phyloP scores from a whole-genome alignment of 2,113 vertebrate genomes.

The Albula goreensis region DNA sequence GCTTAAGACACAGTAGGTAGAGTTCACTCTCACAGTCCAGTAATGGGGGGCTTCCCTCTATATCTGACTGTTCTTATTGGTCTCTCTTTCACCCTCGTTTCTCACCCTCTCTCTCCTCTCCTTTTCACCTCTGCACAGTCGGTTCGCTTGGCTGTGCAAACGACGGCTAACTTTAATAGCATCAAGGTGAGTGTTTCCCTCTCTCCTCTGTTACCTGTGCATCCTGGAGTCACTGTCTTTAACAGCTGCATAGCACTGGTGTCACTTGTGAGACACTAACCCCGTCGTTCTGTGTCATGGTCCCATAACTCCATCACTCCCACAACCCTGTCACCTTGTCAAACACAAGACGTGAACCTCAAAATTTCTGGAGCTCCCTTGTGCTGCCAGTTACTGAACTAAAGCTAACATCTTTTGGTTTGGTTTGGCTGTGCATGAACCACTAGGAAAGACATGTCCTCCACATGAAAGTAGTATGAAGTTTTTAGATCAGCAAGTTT shows the following conservation, averaged over 20 bases:
- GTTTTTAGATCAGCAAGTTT: too few species aligned
- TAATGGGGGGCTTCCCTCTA: background rate
- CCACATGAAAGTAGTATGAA: too few species aligned
- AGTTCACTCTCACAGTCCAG: background rate
- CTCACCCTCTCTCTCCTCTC: constrained; percentile 27
- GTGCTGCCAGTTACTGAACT: background rate
- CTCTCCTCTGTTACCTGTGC: background rate
- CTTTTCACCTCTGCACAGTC: constrained; percentile 68
- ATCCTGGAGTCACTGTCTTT: background rate
- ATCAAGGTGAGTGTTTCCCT: constrained; percentile 87
- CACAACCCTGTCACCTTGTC: background rate
- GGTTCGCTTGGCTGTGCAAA: constrained; percentile 87
- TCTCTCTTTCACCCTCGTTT: constrained; percentile 17
- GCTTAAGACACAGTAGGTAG: background rate
- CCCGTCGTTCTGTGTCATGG: background rate
- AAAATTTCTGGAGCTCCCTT: background rate
- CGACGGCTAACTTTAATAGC: constrained; percentile 94
- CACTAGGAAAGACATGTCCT: too few species aligned
- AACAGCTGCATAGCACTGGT: constrained; percentile 20
- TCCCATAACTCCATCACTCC: background rate
- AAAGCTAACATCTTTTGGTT: background rate
- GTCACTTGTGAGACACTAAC: constrained; percentile 47
- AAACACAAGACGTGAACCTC: background rate
- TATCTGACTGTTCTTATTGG: constrained; percentile 49
- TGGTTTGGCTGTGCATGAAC: too few species aligned